Base-by-base conservation (phyloP, 2,797 vertebrate species). In the Helicolenus hilgendorfi region DNA sequence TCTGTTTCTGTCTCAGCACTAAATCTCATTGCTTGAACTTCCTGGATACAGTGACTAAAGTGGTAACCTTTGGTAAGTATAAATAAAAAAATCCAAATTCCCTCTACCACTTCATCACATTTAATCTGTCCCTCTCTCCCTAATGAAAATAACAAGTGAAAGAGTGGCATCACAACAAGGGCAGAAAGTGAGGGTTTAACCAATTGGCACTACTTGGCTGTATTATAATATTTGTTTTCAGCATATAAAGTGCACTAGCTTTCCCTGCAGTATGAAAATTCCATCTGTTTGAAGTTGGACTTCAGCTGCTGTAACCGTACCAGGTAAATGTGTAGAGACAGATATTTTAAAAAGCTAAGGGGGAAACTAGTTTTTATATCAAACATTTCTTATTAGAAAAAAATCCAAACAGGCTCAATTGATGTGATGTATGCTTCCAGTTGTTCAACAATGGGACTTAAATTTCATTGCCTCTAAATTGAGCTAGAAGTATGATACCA, bases 281-380 rank as follows among this genome's bases (percentile, higher is more conserved):
- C 13, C 11, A 71, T 86, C 71, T 22, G 77, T 81, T 90, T 89
- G 56, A 87, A 84, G 84, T 90, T 91, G 77, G 86, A 92, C 85
- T 79, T 91, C 87, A 94, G 91, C 87, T 85, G 89, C 90, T 94
- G 65, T 91, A 95, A 95, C 93, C 89, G 91, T 94, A 96, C 92
- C 92, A 94, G 55, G 18, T 59, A 88, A 84, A n/a, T n/a, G n/a
- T n/a, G n/a, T n/a, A 41, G 79, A 82, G 85, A 92, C 76, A 92
- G 70, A 93, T 59, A 69, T 72, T 79, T 85, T 18, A 83, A 76
- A 79, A 76, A 73, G 36, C 67, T 63, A 65, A 7, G 22, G 9
- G 31, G 53, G 11, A 27, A 62, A 68, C 70, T 63, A 85, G 7
- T 84, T 85, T 70, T 78, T 45, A 36, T 81, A 68, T 83, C 63